Evolutionary conservation across 2,113 vertebrate species (phyloP).

Genomic region (Equus przewalskii): DNA sequence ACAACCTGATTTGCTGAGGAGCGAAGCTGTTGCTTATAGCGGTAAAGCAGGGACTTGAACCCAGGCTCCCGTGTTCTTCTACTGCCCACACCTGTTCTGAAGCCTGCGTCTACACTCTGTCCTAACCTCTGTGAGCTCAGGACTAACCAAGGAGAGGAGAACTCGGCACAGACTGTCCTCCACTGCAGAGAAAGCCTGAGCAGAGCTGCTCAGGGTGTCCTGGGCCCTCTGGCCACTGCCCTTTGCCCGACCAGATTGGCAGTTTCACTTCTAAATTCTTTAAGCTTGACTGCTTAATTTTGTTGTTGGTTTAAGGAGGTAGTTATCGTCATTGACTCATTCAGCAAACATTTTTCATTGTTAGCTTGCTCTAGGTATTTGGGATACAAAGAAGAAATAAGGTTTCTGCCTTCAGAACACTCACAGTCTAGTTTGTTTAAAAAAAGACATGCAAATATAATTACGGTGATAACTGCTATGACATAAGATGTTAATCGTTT

Average conservation of each 20-base stretch:
- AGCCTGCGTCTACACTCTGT: background rate
- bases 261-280: constrained; percentile 1
- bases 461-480: background rate
- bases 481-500: background rate
- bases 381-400: constrained; percentile 32
- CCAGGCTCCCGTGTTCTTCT: background rate
- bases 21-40: background rate
- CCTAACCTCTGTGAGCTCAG: background rate
- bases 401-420: background rate
- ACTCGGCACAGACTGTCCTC: accelerated
- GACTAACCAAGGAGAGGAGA: background rate
- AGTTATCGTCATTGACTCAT: background rate
- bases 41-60: background rate
- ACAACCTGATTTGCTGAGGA: background rate
- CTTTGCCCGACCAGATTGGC: background rate
- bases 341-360: constrained; percentile 38
- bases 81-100: background rate
- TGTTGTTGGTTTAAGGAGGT: background rate
- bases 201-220: background rate
- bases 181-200: background rate
- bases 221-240: background rate
- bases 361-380: constrained; percentile 34
- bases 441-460: background rate
- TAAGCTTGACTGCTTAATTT: background rate
- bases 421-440: background rate